Conservation (phyloP, 2,888 invertebrate genomes). For the Drosophila lacicola region DNA sequence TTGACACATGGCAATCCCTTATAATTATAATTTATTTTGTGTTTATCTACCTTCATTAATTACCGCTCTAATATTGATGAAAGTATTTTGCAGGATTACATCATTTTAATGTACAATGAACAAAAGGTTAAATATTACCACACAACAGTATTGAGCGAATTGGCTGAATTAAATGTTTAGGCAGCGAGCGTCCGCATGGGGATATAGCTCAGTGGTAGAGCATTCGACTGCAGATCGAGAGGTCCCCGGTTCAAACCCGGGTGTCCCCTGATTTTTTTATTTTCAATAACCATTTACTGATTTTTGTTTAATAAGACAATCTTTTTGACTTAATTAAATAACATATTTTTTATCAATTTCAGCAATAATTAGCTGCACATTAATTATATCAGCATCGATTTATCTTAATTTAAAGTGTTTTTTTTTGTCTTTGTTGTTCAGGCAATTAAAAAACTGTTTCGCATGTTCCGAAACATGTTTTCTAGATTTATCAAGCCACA, state of each 20-base stretch:
- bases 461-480: conserved; percentile 6
- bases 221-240: conserved; percentile 82
- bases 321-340: too few species aligned
- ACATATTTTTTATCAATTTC: too few species aligned
- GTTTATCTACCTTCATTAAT: neutral
- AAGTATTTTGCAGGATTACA: conserved; percentile 9
- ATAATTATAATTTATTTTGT: neutral
- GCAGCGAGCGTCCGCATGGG: conserved; percentile 38
- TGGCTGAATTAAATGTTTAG: conserved; percentile 7
- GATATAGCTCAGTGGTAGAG: conserved; percentile 81
- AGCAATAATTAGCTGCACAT: too few species aligned
- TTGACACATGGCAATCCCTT: neutral
- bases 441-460: conserved; percentile 12
- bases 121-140: conserved; percentile 1
- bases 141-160: neutral
- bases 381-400: neutral
- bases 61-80: neutral
- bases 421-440: conserved; percentile 11
- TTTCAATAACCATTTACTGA: neutral
- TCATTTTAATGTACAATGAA: conserved; percentile 3
- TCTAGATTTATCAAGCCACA: conserved; percentile 26
- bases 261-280: conserved; percentile 69
- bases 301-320: neutral
- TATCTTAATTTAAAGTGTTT: conserved; percentile 22
- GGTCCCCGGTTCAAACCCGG: conserved; percentile 81